phyloP scores from a whole-genome alignment of 2,797 vertebrate genomes.

The Sebastolobus altivelis region DNA sequence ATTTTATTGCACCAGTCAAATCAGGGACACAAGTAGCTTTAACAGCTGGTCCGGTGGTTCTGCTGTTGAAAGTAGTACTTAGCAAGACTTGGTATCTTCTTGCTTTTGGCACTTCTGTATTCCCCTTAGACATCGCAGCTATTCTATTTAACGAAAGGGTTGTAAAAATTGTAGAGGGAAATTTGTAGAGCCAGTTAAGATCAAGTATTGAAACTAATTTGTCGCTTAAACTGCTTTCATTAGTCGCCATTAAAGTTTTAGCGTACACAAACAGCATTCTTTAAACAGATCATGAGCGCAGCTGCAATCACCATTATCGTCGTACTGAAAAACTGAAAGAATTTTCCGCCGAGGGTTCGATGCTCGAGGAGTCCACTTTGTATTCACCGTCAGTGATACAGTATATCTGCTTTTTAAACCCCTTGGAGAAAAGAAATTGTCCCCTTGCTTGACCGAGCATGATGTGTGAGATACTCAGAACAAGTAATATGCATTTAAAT shows the following conservation, averaged over 20 bases:
- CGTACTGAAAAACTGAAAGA: conserved; percentile 30
- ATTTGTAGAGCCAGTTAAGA: conserved; percentile 43
- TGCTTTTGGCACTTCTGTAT: conserved; percentile 52
- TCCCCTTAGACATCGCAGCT: conserved; percentile 38
- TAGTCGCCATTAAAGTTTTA: conserved; percentile 36
- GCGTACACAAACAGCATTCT: conserved; percentile 46
- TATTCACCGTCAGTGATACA: conserved; percentile 71
- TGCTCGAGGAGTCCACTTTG: conserved; percentile 65
- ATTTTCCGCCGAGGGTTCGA: conserved; percentile 36
- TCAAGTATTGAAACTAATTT: conserved; percentile 47
- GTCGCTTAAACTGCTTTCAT: conserved; percentile 49
- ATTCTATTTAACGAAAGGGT: conserved; percentile 45
- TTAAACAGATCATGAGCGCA: conserved; percentile 13
- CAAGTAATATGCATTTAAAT: conserved; percentile 86
- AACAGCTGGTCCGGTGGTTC: conserved; percentile 64
- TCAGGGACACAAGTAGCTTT: conserved; percentile 62
- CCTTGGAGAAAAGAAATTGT: conserved; percentile 78
- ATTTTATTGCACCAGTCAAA: conserved; percentile 69
- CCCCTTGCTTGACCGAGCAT: conserved; percentile 83
- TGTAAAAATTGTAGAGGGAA: conserved; percentile 34
- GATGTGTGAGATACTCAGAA: conserved; percentile 81
- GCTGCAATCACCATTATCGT: conserved; percentile 49
- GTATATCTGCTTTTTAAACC: conserved; percentile 79
- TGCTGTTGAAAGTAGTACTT: conserved; percentile 60
- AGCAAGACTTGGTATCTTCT: conserved; percentile 50